Conservation (phyloP, 2,113 vertebrate genomes). For the Caracal caracal region DNA sequence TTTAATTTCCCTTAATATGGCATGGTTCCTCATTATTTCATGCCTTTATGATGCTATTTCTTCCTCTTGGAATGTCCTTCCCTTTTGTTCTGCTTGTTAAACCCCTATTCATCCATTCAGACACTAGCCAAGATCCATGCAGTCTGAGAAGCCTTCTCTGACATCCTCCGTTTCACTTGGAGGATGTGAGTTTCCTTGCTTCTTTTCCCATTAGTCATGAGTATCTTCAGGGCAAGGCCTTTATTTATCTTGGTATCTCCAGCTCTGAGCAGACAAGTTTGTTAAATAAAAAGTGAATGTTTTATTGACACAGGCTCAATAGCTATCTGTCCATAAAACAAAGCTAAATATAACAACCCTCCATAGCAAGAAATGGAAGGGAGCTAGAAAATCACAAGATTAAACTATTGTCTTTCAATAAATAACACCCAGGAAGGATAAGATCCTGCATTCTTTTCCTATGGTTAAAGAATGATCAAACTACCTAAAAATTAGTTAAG, state of each 20-base stretch:
- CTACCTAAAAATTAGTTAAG: background rate
- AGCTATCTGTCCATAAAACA: conserved; percentile 16
- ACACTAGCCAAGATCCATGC: background rate
- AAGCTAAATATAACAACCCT: conserved; percentile 23
- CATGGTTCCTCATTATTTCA: background rate
- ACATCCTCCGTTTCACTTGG: background rate
- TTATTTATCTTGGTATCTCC: background rate
- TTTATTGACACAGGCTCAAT: conserved; percentile 30
- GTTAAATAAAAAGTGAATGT: conserved; percentile 22
- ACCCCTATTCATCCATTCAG: background rate
- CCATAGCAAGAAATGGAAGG: background rate
- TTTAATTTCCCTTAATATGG: background rate
- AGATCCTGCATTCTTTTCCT: background rate
- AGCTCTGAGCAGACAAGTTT: background rate
- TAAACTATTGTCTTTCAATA: background rate
- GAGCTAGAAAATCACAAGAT: background rate
- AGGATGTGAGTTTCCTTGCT: background rate
- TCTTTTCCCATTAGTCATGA: background rate
- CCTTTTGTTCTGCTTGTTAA: conserved; percentile 24
- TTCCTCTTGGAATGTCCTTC: background rate
- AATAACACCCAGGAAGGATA: background rate
- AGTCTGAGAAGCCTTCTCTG: background rate
- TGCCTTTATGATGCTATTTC: background rate
- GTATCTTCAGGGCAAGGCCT: background rate
- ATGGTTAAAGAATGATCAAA: background rate